A percentile compares a stretch with the other conserved stretches of the same genome.
Evolutionary conservation across 1,140 invertebrate genomes (phyloP).

Genomic region (Oncopodura yosiiana): DNA sequence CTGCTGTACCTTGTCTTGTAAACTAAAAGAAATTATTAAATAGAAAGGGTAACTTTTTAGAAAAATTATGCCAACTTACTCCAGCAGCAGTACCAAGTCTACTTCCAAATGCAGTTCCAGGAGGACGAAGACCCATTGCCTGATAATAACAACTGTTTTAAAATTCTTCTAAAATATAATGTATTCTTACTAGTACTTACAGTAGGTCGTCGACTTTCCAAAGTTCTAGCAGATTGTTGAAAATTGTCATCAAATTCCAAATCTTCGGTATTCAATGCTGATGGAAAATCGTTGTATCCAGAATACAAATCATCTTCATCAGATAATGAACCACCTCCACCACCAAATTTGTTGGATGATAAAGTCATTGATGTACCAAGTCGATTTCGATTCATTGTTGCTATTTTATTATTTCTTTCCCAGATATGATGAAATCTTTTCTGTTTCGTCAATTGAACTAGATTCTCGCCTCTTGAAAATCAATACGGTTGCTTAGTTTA

Average conservation of each 20-base stretch:
- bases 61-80: constrained; percentile 38
- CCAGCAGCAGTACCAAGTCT: constrained; percentile 46
- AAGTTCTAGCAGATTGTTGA: constrained; percentile 44
- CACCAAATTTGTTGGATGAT: too few species aligned
- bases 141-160: not conserved
- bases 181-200: constrained; percentile 10
- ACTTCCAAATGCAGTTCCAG: constrained; percentile 41
- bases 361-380: too few species aligned
- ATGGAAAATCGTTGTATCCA: constrained; percentile 58
- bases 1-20: constrained; percentile 24
- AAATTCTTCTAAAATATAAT: not conserved
- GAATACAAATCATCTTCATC: constrained; percentile 53
- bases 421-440: too few species aligned
- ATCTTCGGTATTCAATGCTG: constrained; percentile 53
- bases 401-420: too few species aligned
- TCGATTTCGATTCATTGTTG: too few species aligned
- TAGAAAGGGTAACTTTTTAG: not conserved
- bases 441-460: too few species aligned
- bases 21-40: constrained; percentile 21
- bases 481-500: too few species aligned
- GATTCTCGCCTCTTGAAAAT: too few species aligned
- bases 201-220: constrained; percentile 36
- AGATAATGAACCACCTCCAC: constrained; percentile 3
- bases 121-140: constrained; percentile 12
- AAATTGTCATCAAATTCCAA: constrained; percentile 53